Percentiles rank a stretch among this genome's conserved stretches.
Conservation (phyloP, 2,888 invertebrate species). For the Frankliniella fusca region DNA sequence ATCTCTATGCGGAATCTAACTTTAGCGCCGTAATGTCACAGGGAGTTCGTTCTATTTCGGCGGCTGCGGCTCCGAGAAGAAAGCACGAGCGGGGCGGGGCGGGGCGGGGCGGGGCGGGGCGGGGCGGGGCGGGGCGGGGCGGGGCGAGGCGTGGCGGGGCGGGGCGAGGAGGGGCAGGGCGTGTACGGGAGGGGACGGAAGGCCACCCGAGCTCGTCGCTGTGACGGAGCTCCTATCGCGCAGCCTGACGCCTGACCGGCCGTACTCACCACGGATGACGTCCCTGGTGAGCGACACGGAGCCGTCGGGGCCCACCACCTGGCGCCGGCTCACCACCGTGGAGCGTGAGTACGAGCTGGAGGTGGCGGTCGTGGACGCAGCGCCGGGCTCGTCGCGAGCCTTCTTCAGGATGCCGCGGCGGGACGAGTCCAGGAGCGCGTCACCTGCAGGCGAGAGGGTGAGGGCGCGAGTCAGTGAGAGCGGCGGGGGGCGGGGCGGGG, state of each 20-base stretch:
- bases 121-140: too few species aligned
- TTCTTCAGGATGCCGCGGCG: slow-evolving; percentile 40
- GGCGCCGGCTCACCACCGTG: slow-evolving; percentile 41
- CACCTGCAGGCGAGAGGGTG: background rate
- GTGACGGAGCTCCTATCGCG: too few species aligned
- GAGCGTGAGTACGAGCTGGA: slow-evolving; percentile 34
- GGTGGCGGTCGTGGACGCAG: slow-evolving; percentile 34
- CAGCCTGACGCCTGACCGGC: too few species aligned
- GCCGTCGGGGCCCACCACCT: slow-evolving; percentile 41
- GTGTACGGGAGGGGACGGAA: too few species aligned
- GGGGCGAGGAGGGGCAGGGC: too few species aligned
- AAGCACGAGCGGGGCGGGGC: background rate
- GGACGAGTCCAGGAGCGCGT: background rate
- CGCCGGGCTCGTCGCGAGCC: slow-evolving; percentile 36
- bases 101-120: background rate
- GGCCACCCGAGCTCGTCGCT: too few species aligned
- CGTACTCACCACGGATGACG: slow-evolving; percentile 42
- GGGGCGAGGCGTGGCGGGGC: too few species aligned
- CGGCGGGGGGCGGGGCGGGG: background rate
- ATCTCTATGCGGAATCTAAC: background rate
- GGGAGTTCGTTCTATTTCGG: background rate
- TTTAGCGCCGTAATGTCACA: slow-evolving; percentile 18
- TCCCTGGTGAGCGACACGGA: slow-evolving; percentile 42
- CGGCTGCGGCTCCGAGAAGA: background rate
- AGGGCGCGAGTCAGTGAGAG: background rate